Evolutionary conservation across 1,140 invertebrate genomes (phyloP).

Genomic region (Hylaeus volcanicus): DNA sequence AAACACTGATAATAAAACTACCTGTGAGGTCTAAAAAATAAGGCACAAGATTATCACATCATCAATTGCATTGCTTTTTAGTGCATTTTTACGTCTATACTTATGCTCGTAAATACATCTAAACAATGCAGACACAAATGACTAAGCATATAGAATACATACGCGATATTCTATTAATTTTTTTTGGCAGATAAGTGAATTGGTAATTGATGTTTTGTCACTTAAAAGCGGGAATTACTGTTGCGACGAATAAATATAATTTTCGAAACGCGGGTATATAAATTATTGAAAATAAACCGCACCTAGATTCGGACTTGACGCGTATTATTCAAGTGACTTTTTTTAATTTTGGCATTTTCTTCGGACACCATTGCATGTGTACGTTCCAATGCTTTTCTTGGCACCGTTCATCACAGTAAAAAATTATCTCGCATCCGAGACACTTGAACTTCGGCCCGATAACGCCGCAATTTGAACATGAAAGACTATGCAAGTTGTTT

Average conservation of each 20-base stretch:
- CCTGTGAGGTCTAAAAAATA: not conserved
- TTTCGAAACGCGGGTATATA: too few relatives aligned
- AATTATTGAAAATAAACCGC: too few relatives aligned
- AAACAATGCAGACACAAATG: not conserved
- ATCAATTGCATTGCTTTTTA: not conserved
- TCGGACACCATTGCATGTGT: conserved; percentile 72
- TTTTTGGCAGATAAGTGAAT: too few relatives aligned
- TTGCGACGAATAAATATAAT: too few relatives aligned
- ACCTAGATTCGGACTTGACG: too few relatives aligned
- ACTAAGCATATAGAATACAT: not conserved
- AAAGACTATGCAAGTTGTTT: conserved; percentile 46
- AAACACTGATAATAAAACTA: not conserved
- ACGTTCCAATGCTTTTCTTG: conserved; percentile 74
- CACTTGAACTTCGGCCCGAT: conserved; percentile 71
- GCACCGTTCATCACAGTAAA: conserved; percentile 75
- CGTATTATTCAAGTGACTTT: conserved; percentile 62
- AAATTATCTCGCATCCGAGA: conserved; percentile 71
- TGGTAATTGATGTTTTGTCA: not conserved
- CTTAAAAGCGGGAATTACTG: too few relatives aligned
- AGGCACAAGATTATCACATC: conserved; percentile 22
- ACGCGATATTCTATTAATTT: not conserved
- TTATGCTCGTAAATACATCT: not conserved
- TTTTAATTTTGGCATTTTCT: conserved; percentile 76
- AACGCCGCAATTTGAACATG: conserved; percentile 69
- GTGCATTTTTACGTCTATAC: not conserved